Evolutionary conservation across 2,113 vertebrate genomes (phyloP), one percentile per base, ranked within the genome.

Genomic region (Silurus asotus): DNA sequence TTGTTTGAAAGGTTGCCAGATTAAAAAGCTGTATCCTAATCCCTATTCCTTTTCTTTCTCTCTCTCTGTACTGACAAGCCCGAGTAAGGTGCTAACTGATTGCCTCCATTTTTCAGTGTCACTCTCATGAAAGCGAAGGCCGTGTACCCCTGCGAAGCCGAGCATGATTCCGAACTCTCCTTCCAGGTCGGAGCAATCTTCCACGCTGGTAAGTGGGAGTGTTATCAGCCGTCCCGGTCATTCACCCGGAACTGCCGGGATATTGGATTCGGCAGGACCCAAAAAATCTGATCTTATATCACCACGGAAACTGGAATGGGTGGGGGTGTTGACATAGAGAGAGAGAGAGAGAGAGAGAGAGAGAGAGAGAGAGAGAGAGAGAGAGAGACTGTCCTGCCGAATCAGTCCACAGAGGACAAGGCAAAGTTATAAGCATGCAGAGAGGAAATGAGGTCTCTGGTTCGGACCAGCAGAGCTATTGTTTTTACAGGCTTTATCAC

Each of bases 141-240:
- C 0, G 97, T 99, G 91, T 99, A 96, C 92, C 96, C 97, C 0
- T 99, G 98, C 78, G 96, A 98, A 91, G 98, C 98, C 77, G 98
- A 98, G 87, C 97, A 99, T 88, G 97, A 96, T 92, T 98, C 98
- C 0, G 98, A 99, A 92, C 92, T 99, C 91, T 99, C 98, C 86
- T 99, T 99, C 95, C 95, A 97, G 93, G 96, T 95, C 90, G 98
- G 98, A 89, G 98, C 96, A 82, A 96, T 98, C 94, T 99, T 99
- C 96, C 96, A 96, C 90, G 95, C 96, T 87, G 98, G 98, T 99
- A 95, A 98, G 98, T 96, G 91, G 92, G 93, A 81, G 87, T 86
- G 87, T 90, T 91, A 91, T 92, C 93, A 90, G 91, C 90, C 91
- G 88, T 89, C 91, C 91, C 91, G 88, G 87, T 92, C 92, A 90